Evolutionary conservation across 2,888 invertebrate species (phyloP).

Genomic region (Clostera curtula): DNA sequence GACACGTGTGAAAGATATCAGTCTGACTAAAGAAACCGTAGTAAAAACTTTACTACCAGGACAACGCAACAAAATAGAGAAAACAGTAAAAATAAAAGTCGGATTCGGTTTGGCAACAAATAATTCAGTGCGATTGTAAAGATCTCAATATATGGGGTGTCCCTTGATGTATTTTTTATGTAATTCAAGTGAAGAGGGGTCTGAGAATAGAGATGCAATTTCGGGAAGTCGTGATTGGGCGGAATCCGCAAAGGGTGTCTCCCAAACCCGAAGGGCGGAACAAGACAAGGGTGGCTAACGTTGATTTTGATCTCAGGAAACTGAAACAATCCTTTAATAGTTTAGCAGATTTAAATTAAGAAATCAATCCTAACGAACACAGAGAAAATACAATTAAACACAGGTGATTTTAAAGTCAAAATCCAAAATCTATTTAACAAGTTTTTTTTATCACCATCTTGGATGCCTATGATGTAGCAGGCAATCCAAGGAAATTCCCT

Average conservation of each 20-base stretch:
- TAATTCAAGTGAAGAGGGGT: slow-evolving; percentile 32
- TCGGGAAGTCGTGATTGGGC: slow-evolving; percentile 46
- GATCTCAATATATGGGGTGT: slow-evolving; percentile 24
- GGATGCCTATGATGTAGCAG: no score
- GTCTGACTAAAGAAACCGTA: slow-evolving; percentile 8
- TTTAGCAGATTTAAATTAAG: no score
- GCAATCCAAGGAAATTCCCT: no score
- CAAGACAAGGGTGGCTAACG: slow-evolving; percentile 5
- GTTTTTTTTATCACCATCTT: no score
- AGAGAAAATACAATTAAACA: neutral
- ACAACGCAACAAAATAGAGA: slow-evolving; percentile 18
- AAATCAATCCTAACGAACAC: no score
- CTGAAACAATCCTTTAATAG: neutral
- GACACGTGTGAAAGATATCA: slow-evolving; percentile 7
- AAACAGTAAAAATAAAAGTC: slow-evolving; percentile 25
- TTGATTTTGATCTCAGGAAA: neutral
- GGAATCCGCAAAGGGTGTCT: slow-evolving; percentile 41
- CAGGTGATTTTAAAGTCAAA: no score
- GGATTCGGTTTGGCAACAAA: slow-evolving; percentile 22
- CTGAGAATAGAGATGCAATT: slow-evolving; percentile 46
- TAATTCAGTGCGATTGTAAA: slow-evolving; percentile 27
- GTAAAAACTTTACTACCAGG: slow-evolving; percentile 9
- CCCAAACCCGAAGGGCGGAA: slow-evolving; percentile 36
- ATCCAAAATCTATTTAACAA: no score
- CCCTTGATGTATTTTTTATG: slow-evolving; percentile 53